Evolutionary conservation across 2,888 invertebrate species (phyloP), one percentile per base, ranked within the genome.

Genomic region (Agonopterix alstromeriana): DNA sequence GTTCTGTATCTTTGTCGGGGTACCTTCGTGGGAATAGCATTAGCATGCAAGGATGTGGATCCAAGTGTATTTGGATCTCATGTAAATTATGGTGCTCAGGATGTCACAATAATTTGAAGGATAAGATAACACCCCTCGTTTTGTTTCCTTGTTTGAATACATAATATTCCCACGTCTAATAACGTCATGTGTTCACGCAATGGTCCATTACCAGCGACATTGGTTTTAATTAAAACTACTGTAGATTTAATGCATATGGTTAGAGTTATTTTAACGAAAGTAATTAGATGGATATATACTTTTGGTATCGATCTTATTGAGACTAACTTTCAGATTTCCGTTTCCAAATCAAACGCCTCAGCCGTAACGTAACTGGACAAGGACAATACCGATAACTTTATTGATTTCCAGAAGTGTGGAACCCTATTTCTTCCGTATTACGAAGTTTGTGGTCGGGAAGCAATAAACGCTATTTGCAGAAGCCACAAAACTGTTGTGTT

Each of bases 401-500:
- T 69, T 65, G 58, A 63, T 67, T 68, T 63, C 55, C 40, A 63
- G 61, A 61, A 65, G 61, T 53, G 17, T 38, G 9, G 14, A 48
- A 46, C 56, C 60, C 42, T 47, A 56, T 63, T 64, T 55, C 69
- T 63, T 62, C 59, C 67, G 63, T 64, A 59, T 65, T 64, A 60
- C 53, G 45, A 62, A 65, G 64, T 65, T 67, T 61, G 69, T 60
- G 65, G 58, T 58, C 53, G 55, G 57, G 54, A 60, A 68, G 70
- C 66, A 65, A 73, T 79, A 80, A 79, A 76, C 65, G 64, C 67
- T 78, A 78, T 77, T 78, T 76, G 72, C 72, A 73, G 82, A 80
- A 80, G 77, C 80, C 77, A 66, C 77, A 77, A 67, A 74, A 74
- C 67, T 65, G 64, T 57, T 67, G 55, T 50, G 53, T 56, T 53